phyloP scores from a whole-genome alignment of 2,888 invertebrate species.

The Drosophila rellima region DNA sequence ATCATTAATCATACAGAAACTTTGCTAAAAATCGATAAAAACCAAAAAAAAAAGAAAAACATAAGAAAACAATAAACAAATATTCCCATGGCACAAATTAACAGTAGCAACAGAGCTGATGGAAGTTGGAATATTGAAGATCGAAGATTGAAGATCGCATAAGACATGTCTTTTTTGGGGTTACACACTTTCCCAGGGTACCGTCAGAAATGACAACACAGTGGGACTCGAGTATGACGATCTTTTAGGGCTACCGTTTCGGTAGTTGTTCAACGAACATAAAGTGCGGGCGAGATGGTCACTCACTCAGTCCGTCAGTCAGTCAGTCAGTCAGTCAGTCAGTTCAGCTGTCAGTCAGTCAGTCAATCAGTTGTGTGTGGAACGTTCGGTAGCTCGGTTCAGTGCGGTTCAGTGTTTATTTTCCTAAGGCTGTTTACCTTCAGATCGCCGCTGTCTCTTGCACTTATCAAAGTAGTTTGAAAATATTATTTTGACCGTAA shows the following conservation, averaged over 20 bases:
- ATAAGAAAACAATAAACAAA: slow-evolving; percentile 43
- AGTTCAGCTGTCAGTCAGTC: slow-evolving; percentile 1
- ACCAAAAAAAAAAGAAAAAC: slow-evolving; percentile 21
- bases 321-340: slow-evolving; percentile 4
- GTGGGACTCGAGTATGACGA: slow-evolving; percentile 12
- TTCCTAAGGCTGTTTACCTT: slow-evolving; percentile 78
- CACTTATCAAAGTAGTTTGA: slow-evolving; percentile 55
- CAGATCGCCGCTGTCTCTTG: slow-evolving; percentile 52
- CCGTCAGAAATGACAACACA: slow-evolving; percentile 53
- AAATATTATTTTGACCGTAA: slow-evolving; percentile 84
- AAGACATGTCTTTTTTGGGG: slow-evolving; percentile 27
- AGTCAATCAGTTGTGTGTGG: slow-evolving; percentile 10
- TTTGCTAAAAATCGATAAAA: slow-evolving; percentile 37
- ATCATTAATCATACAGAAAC: slow-evolving; percentile 50
- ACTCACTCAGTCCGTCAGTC: not conserved
- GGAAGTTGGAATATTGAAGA: slow-evolving; percentile 11
- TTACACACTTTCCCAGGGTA: slow-evolving; percentile 62
- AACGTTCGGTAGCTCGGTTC: slow-evolving; percentile 43
- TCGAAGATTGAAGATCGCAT: slow-evolving; percentile 16
- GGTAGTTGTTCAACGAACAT: slow-evolving; percentile 41
- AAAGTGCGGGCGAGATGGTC: slow-evolving; percentile 57
- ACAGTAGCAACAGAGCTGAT: slow-evolving; percentile 60
- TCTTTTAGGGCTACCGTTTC: slow-evolving; percentile 54
- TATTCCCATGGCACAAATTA: slow-evolving; percentile 77
- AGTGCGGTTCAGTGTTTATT: slow-evolving; percentile 60